Conservation (phyloP, 2,797 vertebrate genomes). For the Chrosomus eos region DNA sequence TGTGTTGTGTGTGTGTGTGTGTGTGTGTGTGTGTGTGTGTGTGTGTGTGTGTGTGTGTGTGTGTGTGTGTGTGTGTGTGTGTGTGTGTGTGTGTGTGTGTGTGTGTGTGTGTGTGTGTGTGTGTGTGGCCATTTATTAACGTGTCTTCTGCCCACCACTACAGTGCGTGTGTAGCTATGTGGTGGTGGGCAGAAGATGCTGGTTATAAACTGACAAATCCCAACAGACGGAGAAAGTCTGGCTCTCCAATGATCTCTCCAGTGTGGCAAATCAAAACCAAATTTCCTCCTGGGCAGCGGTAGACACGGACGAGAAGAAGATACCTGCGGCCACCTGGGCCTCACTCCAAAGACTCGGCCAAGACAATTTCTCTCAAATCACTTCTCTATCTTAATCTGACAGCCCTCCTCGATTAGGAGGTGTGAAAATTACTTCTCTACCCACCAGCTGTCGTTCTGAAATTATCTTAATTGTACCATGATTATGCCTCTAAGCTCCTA, state of each 20-base stretch:
- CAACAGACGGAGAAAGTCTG: conserved; percentile 70
- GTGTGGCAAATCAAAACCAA: conserved; percentile 77
- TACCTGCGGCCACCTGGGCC: conserved; percentile 81
- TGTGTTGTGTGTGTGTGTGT: no score
- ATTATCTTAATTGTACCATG: conserved; percentile 89
- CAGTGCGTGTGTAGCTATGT: neutral
- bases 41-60: no score
- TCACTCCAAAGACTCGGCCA: conserved; percentile 78
- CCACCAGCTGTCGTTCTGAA: conserved; percentile 82
- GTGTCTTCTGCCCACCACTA: neutral
- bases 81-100: no score
- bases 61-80: no score
- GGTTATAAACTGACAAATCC: conserved; percentile 75
- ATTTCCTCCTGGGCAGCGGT: conserved; percentile 70
- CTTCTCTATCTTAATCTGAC: conserved; percentile 87
- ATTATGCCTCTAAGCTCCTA: conserved; percentile 83
- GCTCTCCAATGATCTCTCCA: conserved; percentile 75
- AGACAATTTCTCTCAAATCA: conserved; percentile 85
- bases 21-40: no score
- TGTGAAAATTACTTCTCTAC: conserved; percentile 86
- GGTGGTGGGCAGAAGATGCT: conserved; percentile 70
- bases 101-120: no score
- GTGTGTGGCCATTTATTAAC: neutral
- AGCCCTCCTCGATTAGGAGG: conserved; percentile 84
- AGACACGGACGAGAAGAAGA: conserved; percentile 67